Evolutionary conservation across 1,140 invertebrate species (phyloP).

Genomic region (Drosophila willistoni): DNA sequence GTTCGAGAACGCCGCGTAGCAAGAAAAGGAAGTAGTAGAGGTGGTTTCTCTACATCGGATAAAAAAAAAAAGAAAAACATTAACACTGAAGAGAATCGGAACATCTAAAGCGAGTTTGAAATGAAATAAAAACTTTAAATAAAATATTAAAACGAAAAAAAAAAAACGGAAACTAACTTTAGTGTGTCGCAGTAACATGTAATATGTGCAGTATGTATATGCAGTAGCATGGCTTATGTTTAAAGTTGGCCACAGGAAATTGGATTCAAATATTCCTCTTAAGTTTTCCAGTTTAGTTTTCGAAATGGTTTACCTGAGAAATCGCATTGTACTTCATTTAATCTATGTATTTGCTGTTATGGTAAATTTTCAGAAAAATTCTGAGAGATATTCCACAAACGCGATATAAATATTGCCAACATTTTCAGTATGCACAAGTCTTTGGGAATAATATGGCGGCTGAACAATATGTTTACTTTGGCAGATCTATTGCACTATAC

Average conservation of each 20-base stretch:
- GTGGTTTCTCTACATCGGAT: not conserved
- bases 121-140: constrained; percentile 81
- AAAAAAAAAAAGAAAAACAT: constrained; percentile 18
- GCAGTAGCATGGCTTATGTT: not conserved
- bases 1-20: constrained; percentile 17
- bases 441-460: too few species aligned
- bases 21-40: not conserved
- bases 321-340: too few species aligned
- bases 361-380: too few species aligned
- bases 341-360: too few species aligned
- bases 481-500: too few species aligned
- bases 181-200: constrained; percentile 11
- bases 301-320: too few species aligned
- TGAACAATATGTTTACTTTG: too few species aligned
- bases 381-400: too few species aligned
- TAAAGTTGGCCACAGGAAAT: not conserved
- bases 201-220: too few species aligned
- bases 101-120: constrained; percentile 78
- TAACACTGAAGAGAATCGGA: constrained; percentile 33
- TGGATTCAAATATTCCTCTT: not conserved
- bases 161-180: constrained; percentile 24
- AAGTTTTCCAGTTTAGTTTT: not conserved
- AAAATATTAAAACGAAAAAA: constrained; percentile 72
- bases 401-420: too few species aligned
- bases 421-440: too few species aligned